Base-by-base conservation (phyloP, 35 echinoderm and acorn worm genomes). In the Diadema setosum region DNA sequence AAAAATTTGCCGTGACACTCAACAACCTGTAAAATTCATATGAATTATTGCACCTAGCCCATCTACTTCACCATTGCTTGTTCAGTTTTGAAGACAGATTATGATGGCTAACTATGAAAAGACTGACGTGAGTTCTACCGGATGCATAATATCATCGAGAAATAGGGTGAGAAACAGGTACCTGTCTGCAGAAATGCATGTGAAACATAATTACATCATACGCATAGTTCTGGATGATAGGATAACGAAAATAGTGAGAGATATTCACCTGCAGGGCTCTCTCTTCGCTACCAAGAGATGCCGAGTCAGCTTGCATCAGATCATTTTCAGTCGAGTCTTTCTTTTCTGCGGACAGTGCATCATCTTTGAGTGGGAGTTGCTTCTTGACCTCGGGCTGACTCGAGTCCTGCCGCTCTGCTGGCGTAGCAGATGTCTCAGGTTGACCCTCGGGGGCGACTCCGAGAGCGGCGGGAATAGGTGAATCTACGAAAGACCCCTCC, bases 261-360 rank as follows among this genome's bases (percentile, higher is more conserved):
- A 8, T 30, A 33, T 61, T 83, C 70, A 93, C 91, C 84, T 93
- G 84, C 39, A 93, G 59, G 37, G 91, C 91, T 39, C 91, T 50
- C 83, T 93, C 91, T 45, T 93, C 85, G 41, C 91, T 63, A 23
- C 86, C 91, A 3, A 93, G 76, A 16, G 45, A 39, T 4, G 60
- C 49, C 26, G 91, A 65, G 20, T 93, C 91, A 4, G 74, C 65
- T 58, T 82, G 46, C 76, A 87, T 43, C 73, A 78, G 73, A 78
- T 78, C 40, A 70, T 93, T 85, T 12, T 58, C 91, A 33, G 17
- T n/a, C 8, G 0, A 14, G 63, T 12, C 63, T 67, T 6, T 2
- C 26, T 33, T 67, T 34, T 33, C 25, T 16, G 25, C 63, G 37
- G 63, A 4, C 26, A 34, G 2, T 67, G 63, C 27, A 67, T 67